These are phyloP conservation scores for Meloidogyne hapla DNA, from an alignment of 1,140 invertebrate genomes.

Conservation along the genomic window DNA sequence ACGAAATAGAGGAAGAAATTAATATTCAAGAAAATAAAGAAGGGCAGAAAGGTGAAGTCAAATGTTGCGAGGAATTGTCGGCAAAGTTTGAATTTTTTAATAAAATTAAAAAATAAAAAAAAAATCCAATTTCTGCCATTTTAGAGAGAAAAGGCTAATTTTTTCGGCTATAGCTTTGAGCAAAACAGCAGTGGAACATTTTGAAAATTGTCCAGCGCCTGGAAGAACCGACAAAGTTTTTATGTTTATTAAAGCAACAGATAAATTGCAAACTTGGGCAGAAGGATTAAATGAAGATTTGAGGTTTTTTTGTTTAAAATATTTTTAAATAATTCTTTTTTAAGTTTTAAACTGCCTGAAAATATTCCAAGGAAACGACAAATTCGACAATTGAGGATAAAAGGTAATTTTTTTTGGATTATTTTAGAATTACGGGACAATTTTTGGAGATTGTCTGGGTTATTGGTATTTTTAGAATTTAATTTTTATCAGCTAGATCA, in stretches of 20 bases:
- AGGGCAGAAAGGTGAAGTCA: background rate
- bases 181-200: slow-evolving; percentile 30
- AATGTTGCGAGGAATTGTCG: slow-evolving; percentile 18
- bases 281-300: slow-evolving; percentile 23
- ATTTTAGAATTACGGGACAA: background rate
- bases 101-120: background rate
- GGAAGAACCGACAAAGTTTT: slow-evolving; percentile 27
- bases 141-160: slow-evolving; percentile 33
- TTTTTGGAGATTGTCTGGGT: background rate
- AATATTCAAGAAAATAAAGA: background rate
- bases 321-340: background rate
- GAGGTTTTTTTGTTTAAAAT: background rate
- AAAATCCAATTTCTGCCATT: background rate
- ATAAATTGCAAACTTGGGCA: background rate
- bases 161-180: slow-evolving; percentile 35
- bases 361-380: slow-evolving; percentile 11
- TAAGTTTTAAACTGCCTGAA: slow-evolving; percentile 26
- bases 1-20: background rate
- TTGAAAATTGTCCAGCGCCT: slow-evolving; percentile 16
- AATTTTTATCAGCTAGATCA: too few relatives aligned
- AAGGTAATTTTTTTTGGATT: background rate
- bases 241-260: slow-evolving; percentile 19
- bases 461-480: too few relatives aligned
- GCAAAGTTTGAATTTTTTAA: slow-evolving; percentile 13
- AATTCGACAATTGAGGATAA: slow-evolving; percentile 17